phyloP scores from a whole-genome alignment of 2,888 invertebrate species.

The Agrochola circellaris region DNA sequence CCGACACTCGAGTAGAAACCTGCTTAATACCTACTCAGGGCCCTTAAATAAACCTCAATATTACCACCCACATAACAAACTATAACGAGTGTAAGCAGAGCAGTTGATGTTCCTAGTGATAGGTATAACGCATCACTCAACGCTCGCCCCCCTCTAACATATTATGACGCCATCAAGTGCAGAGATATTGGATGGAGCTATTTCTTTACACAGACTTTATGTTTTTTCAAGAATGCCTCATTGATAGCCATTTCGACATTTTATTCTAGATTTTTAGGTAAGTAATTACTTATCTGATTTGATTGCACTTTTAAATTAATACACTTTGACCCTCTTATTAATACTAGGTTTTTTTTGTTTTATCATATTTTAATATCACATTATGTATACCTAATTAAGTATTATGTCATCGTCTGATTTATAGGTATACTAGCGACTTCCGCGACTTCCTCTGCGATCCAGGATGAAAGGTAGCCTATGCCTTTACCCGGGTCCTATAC shows the following conservation, averaged over 20 bases:
- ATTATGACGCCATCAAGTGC: constrained; percentile 14
- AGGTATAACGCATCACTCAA: constrained; percentile 24
- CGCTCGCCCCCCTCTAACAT: constrained; percentile 2
- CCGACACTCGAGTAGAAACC: too few species aligned
- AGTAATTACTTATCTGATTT: not conserved
- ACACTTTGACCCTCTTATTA: not conserved
- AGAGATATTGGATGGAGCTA: not conserved
- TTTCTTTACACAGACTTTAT: not conserved
- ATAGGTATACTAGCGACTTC: not conserved
- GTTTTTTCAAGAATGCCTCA: not conserved
- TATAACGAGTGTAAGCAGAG: constrained; percentile 18
- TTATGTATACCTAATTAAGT: too few species aligned
- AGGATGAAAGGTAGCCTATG: too few species aligned
- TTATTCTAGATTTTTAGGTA: not conserved
- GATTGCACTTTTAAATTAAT: not conserved
- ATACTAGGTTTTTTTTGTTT: not conserved
- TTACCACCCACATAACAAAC: constrained; percentile 15
- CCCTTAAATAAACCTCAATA: not conserved
- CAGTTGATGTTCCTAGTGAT: constrained; percentile 17
- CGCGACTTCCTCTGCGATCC: too few species aligned
- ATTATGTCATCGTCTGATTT: not conserved
- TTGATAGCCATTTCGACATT: not conserved
- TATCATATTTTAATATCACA: not conserved
- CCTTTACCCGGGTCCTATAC: too few species aligned
- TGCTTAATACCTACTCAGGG: too few species aligned